Conservation (phyloP, 2,888 invertebrate species). For the Phortica magna region DNA sequence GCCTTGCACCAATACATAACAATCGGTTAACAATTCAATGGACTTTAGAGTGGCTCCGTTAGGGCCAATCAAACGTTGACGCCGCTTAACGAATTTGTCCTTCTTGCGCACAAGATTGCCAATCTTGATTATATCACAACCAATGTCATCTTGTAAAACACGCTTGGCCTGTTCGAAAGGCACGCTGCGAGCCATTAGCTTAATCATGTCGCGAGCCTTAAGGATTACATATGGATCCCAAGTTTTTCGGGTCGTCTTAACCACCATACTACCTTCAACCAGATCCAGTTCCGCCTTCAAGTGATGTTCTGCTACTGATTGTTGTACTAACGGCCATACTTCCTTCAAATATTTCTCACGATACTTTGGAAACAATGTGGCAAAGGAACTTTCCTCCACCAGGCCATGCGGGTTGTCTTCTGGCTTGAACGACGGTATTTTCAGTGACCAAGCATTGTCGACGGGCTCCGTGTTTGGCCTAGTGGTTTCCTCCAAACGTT, state of each 20-base stretch:
- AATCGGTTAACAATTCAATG: slow-evolving; percentile 96
- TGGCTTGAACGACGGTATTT: slow-evolving; percentile 91
- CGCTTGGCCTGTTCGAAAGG: slow-evolving; percentile 96
- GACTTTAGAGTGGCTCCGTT: slow-evolving; percentile 99
- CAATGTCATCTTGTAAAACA: slow-evolving; percentile 92
- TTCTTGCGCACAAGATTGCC: slow-evolving; percentile 92
- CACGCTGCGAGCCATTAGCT: slow-evolving; percentile 95
- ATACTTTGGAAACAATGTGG: slow-evolving; percentile 97
- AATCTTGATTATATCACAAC: slow-evolving; percentile 98
- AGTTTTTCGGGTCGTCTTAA: slow-evolving; percentile 95
- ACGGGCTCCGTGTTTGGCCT: slow-evolving; percentile 80
- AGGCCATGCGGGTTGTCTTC: slow-evolving; percentile 92
- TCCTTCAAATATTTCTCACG: slow-evolving; percentile 96
- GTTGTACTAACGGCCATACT: slow-evolving; percentile 96
- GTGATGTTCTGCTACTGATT: slow-evolving; percentile 87
- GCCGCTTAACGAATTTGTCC: slow-evolving; percentile 95
- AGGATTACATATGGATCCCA: slow-evolving; percentile 99
- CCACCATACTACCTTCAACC: slow-evolving; percentile 96
- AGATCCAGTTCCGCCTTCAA: slow-evolving; percentile 94
- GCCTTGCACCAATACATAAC: slow-evolving; percentile 98
- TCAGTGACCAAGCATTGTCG: slow-evolving; percentile 91
- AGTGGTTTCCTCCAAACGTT: slow-evolving; percentile 57
- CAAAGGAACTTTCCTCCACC: slow-evolving; percentile 96
- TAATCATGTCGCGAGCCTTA: slow-evolving; percentile 97
- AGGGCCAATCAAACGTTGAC: slow-evolving; percentile 96